A percentile compares a stretch with the other conserved stretches of the same genome.
Conservation (phyloP, 2,888 invertebrate species). For the Hypercompe scribonia region DNA sequence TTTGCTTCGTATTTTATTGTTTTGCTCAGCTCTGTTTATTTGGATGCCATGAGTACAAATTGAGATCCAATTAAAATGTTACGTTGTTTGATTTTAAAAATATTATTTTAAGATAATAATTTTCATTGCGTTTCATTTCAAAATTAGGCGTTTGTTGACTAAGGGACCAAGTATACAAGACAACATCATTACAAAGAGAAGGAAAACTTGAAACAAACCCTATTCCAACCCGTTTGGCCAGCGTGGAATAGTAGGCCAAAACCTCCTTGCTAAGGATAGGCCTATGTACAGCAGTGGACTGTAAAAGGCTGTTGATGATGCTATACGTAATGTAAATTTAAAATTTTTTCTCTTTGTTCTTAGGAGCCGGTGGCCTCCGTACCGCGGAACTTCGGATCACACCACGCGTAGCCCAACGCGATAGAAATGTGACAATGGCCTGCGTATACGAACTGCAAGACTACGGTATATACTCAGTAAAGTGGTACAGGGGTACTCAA, state of each 20-base stretch:
- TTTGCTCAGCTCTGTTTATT: background rate
- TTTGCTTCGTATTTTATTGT: constrained; percentile 9
- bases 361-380: constrained; percentile 89
- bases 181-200: no score
- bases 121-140: background rate
- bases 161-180: no score
- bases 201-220: no score
- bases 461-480: constrained; percentile 92
- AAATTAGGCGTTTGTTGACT: no score
- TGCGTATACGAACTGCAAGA: constrained; percentile 92
- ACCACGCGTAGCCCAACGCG: constrained; percentile 90
- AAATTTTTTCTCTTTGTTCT: constrained; percentile 41
- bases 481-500: constrained; percentile 93
- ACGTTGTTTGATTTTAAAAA: no score
- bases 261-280: no score
- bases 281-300: no score
- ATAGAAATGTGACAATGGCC: constrained; percentile 89
- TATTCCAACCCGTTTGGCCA: no score
- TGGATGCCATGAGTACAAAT: background rate
- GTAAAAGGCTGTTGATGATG: no score
- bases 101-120: background rate
- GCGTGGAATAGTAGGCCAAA: no score
- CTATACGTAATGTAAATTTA: background rate
- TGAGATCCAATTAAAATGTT: background rate
- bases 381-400: constrained; percentile 90